Evolutionary conservation across 2,888 invertebrate species (phyloP).

Genomic region (Leucozona laternaria): DNA sequence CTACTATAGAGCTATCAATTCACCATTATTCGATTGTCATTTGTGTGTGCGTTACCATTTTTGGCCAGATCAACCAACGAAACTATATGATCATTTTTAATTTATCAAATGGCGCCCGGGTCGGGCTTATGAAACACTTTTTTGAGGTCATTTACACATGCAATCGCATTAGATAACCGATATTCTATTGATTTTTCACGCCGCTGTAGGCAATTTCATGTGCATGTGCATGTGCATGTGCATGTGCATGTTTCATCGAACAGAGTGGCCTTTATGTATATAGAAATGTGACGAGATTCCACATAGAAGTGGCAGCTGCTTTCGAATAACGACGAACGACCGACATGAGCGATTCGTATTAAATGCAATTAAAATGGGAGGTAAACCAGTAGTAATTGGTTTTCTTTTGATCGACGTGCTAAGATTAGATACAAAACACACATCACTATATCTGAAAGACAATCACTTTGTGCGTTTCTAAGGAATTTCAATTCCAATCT

Average conservation of each 20-base stretch:
- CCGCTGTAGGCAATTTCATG: background rate
- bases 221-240: background rate
- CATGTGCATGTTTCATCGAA: constrained; percentile 8
- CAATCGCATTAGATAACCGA: constrained; percentile 53
- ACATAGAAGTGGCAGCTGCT: constrained; percentile 13
- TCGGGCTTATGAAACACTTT: background rate
- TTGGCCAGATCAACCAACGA: constrained; percentile 49
- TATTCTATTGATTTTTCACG: constrained; percentile 39
- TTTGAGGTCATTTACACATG: constrained; percentile 67
- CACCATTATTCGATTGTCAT: constrained; percentile 30
- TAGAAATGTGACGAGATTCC: constrained; percentile 33
- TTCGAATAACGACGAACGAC: no score
- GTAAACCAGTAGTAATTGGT: constrained; percentile 57
- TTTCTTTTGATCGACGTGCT: constrained; percentile 37
- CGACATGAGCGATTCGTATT: constrained; percentile 42
- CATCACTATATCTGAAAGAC: background rate
- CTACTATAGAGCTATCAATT: constrained; percentile 35
- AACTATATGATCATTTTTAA: constrained; percentile 47
- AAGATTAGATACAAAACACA: constrained; percentile 42
- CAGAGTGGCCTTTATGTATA: background rate
- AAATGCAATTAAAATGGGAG: constrained; percentile 64
- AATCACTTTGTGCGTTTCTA: constrained; percentile 24
- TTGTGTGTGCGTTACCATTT: constrained; percentile 64
- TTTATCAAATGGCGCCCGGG: constrained; percentile 49
- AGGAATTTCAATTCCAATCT: constrained; percentile 40